These are phyloP conservation scores for Oncorhynchus masou DNA, from an alignment of 2,113 vertebrate species.

Conservation along the genomic window DNA sequence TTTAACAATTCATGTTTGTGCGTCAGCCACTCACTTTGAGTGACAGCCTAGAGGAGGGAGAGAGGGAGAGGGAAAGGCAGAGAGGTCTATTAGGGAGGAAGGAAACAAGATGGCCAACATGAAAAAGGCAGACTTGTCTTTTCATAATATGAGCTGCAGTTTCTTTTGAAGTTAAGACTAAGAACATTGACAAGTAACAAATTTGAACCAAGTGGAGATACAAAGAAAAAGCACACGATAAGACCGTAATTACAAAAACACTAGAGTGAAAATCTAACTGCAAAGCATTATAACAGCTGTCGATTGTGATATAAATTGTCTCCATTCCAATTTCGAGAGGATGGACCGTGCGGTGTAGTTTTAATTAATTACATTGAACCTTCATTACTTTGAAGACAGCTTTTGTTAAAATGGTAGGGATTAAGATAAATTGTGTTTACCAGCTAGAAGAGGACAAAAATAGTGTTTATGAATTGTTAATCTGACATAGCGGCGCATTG, in stretches of 20 bases:
- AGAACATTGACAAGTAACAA: slow-evolving; percentile 44
- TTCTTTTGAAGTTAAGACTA: slow-evolving; percentile 38
- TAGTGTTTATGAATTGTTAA: slow-evolving; percentile 39
- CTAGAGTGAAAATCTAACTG: slow-evolving; percentile 65
- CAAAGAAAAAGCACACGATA: slow-evolving; percentile 55
- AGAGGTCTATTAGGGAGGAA: slow-evolving; percentile 69
- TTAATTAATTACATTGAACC: slow-evolving; percentile 67
- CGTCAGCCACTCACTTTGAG: slow-evolving; percentile 82
- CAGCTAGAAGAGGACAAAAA: slow-evolving; percentile 27
- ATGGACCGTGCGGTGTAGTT: slow-evolving; percentile 40
- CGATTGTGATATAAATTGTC: slow-evolving; percentile 68
- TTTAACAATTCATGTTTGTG: slow-evolving; percentile 86
- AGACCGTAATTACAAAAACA: slow-evolving; percentile 60
- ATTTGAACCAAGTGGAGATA: slow-evolving; percentile 41
- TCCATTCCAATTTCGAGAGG: slow-evolving; percentile 51
- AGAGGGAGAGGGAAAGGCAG: slow-evolving; percentile 20
- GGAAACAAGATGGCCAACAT: slow-evolving; percentile 71
- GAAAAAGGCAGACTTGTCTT: slow-evolving; percentile 32
- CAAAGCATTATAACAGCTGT: slow-evolving; percentile 64
- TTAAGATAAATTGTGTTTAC: slow-evolving; percentile 72
- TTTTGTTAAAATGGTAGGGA: slow-evolving; percentile 60
- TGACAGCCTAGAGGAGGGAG: slow-evolving; percentile 77
- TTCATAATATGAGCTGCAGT: slow-evolving; percentile 25
- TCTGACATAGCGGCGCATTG: slow-evolving; percentile 32
- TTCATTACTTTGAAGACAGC: slow-evolving; percentile 65